phyloP scores from a whole-genome alignment of 2,888 invertebrate genomes.

The Lymantria dispar region DNA sequence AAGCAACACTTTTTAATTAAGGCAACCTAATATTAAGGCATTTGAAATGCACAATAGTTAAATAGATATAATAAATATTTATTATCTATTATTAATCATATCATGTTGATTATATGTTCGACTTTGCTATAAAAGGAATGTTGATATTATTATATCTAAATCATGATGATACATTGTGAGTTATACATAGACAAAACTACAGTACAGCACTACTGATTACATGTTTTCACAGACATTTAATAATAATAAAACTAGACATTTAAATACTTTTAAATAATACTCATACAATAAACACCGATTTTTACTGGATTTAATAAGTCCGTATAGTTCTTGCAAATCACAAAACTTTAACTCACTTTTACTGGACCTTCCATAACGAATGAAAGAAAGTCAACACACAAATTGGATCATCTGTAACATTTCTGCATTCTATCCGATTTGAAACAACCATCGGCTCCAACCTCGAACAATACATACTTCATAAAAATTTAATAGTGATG shows the following conservation, averaged over 20 bases:
- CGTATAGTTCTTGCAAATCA: constrained; percentile 4
- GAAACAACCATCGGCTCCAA: constrained; percentile 3
- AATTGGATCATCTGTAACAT: neutral
- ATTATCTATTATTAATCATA: no score
- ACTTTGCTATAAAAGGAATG: no score
- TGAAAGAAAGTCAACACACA: neutral
- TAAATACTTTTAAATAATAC: constrained; percentile 9
- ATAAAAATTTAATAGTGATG: constrained; percentile 3
- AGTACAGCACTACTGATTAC: neutral
- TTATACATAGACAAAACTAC: no score
- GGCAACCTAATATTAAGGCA: no score
- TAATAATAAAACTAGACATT: neutral
- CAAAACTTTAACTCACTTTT: neutral
- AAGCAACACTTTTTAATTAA: no score
- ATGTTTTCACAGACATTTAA: constrained; percentile 5
- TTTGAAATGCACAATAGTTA: no score
- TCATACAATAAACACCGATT: constrained; percentile 20
- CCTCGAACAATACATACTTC: constrained; percentile 2
- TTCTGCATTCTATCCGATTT: neutral
- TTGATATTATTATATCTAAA: no score
- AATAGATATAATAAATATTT: no score
- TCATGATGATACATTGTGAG: no score
- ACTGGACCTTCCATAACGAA: neutral
- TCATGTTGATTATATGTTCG: no score
- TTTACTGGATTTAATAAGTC: neutral